These are phyloP conservation scores for Lanistes nyassanus DNA, from an alignment of 1,140 invertebrate genomes.

Conservation along the genomic window DNA sequence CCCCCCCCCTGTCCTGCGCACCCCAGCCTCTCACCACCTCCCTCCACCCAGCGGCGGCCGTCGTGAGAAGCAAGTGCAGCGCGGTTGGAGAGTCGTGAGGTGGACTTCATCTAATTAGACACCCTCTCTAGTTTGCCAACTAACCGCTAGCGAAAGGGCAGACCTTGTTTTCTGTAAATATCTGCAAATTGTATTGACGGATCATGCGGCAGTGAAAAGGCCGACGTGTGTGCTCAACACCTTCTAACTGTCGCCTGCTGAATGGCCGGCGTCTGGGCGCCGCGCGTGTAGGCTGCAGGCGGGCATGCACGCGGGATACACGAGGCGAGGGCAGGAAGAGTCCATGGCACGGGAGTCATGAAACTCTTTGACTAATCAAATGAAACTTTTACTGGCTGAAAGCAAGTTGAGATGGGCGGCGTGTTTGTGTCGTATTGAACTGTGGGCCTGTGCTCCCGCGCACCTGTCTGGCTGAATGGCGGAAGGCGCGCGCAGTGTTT, in stretches of 20 bases:
- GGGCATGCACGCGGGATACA: conserved; percentile 15
- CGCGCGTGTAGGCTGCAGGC: not conserved
- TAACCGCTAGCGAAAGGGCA: conserved; percentile 17
- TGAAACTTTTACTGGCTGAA: conserved; percentile 12
- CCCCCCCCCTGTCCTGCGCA: not conserved
- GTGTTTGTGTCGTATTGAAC: conserved; percentile 16
- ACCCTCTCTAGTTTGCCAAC: conserved; percentile 10
- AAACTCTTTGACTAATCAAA: conserved; percentile 1
- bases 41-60: too few relatives aligned
- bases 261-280: not conserved
- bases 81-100: too few relatives aligned
- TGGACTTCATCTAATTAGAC: conserved; percentile 24
- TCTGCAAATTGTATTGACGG: conserved; percentile 30
- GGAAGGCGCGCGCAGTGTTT: not conserved
- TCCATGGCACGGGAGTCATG: not conserved
- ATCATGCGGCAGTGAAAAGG: conserved; percentile 19
- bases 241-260: conserved; percentile 6
- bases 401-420: not conserved
- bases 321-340: conserved; percentile 3
- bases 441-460: not conserved
- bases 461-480: conserved; percentile 13
- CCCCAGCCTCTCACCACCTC: not conserved
- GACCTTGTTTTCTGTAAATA: conserved; percentile 29
- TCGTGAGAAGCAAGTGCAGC: too few relatives aligned
- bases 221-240: conserved; percentile 17